Base-by-base conservation (phyloP, 1,140 invertebrate genomes). In the Ips typographus region DNA sequence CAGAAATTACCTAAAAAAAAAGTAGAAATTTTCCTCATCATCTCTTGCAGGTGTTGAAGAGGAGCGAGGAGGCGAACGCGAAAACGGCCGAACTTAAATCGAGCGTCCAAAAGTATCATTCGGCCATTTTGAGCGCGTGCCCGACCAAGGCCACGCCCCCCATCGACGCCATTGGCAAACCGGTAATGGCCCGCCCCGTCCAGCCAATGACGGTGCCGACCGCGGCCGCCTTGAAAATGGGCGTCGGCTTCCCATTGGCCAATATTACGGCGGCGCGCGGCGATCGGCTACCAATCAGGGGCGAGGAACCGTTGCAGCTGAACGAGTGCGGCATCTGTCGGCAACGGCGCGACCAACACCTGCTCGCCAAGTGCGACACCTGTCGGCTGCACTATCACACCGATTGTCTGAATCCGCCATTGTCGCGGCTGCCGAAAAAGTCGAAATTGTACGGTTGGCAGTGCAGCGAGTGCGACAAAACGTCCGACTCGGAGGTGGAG, bases 401-500 rank as follows among this genome's bases (percentile, higher is more conserved):
- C 56, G 90, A 91, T 55, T 99, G 97, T 83, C 84, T 98, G 53
- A 92, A 93, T 78, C 96, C 96, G 37, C 94, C 94, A 8, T 82
- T 99, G 3, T 91, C 91, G 7, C 86, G 95, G 58, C 91, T 98
- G 83, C 96, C 97, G 1, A 95, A 95, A 80, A 97, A 96, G 84
- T 95, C 94, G 38, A 96, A 96, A 82, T 86, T 93, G 2, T 86
- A 93, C 86, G 95, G 94, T 75, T 98, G 95, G 96, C 92, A 94
- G 84, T 95, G 93, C 78, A 94, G 92, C 1, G 92, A 94, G 79
- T 95, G 93, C 76, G 92, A 94, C 77, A 94, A 93, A 75, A 91
- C 90, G 1, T 91, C 91, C 2, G 90, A 90, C 57, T 92, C 91
- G 0, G 90, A 92, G 73, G 84, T 87, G 1, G 84, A 92, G 38